Evolutionary conservation across 2,888 invertebrate species (phyloP).

Genomic region (Athalia cordata): DNA sequence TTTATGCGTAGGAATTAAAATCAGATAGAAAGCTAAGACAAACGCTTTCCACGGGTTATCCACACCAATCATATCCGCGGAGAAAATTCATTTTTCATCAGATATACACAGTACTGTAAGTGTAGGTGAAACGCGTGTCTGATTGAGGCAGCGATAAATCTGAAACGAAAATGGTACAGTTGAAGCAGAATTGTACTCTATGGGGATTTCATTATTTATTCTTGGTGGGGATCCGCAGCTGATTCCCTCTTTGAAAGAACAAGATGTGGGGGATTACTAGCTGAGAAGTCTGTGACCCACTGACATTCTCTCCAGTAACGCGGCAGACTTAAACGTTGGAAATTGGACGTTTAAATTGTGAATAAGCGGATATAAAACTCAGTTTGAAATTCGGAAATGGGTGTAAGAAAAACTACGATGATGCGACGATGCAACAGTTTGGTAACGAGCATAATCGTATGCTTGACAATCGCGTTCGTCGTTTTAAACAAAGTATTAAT

Average conservation of each 20-base stretch:
- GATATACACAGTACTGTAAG: neutral
- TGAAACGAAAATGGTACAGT: neutral
- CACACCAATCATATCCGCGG: too few species aligned
- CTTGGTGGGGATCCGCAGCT: slow-evolving; percentile 23
- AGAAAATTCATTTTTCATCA: too few species aligned
- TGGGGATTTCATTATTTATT: slow-evolving; percentile 23
- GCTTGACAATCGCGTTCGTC: slow-evolving; percentile 57
- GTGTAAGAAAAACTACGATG: slow-evolving; percentile 38
- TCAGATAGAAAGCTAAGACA: too few species aligned
- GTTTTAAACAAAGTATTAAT: slow-evolving; percentile 54
- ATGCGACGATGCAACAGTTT: slow-evolving; percentile 63
- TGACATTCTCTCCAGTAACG: slow-evolving; percentile 70
- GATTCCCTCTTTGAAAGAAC: neutral
- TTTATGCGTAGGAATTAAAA: too few species aligned
- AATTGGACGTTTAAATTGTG: slow-evolving; percentile 49
- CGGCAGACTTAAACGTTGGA: slow-evolving; percentile 59
- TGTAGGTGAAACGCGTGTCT: neutral
- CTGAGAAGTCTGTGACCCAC: slow-evolving; percentile 67
- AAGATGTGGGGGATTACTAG: slow-evolving; percentile 63
- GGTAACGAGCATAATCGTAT: slow-evolving; percentile 55
- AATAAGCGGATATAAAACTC: too few species aligned
- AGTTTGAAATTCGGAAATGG: slow-evolving; percentile 38
- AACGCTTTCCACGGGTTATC: too few species aligned
- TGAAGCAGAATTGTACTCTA: neutral
- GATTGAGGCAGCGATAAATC: neutral